Base-by-base conservation (phyloP, 2,888 invertebrate genomes). In the Rugalucina vietnamica region DNA sequence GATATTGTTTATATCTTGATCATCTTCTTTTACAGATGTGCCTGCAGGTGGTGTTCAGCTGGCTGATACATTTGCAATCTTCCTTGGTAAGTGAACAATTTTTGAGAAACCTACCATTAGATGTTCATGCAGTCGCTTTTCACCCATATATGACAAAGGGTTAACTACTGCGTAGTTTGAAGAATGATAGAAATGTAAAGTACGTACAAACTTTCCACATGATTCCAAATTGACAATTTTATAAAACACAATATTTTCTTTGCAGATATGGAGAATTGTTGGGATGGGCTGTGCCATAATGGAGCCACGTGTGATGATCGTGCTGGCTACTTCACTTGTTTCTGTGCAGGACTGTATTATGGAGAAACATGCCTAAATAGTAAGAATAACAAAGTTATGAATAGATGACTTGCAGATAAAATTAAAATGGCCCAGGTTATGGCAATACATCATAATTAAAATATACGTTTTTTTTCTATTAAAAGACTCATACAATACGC, bases 201-300 rank as follows among this genome's bases (percentile, higher is more conserved):
- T 49, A n/a, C 14, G n/a, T 18, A 49, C 50, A 49, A 49, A 14
- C 14, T 49, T 49, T 49, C 14, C 50, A 49, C 50, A 49, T 49
- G 14, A n/a, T 49, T 49, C n/a, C n/a, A 49, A 14, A 14, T 49
- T 49, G 14, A 49, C 14, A 14, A 14, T 18, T 18, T 49, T 49
- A 49, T 14, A 49, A 49, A 49, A 49, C 50, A 14, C 14, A 49
- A 14, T 14, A 49, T n/a, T n/a, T n/a, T n/a, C n/a, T n/a, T 79
- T 74, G 5, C 76, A 90, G 90, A 87, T 70, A 89, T 89, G 88
- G 86, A 85, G 8, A 89, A 87, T 70, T 90, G 90, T 74, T 80
- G 81, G 24, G 83, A 81, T 12, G 88, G 81, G 27, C 84, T 87
- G 1, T 90, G 90, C 74, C 29, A 79, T 21, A 89, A 90, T 57